Evolutionary conservation across 2,797 vertebrate species (phyloP).

Genomic region (Anas capensis): DNA sequence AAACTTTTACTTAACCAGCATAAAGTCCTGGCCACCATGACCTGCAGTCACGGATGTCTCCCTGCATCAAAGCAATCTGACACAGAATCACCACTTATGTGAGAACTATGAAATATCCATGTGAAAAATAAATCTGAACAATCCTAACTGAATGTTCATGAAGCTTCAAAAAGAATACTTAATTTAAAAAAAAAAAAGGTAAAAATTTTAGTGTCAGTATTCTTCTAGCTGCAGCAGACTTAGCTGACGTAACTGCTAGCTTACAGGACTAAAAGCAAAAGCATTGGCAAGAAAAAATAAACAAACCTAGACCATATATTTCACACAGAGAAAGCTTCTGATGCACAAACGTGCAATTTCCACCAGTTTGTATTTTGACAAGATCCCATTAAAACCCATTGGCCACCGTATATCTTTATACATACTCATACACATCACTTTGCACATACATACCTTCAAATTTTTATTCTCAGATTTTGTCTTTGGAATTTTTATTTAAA

Average conservation of each 20-base stretch:
- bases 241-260: accelerated
- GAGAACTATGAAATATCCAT: background rate
- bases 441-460: background rate
- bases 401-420: background rate
- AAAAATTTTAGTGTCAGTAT: background rate
- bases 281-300: background rate
- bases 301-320: background rate
- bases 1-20: background rate
- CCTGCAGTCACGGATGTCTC: background rate
- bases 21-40: background rate
- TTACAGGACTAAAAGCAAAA: background rate
- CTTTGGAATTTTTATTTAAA: background rate
- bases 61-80: background rate
- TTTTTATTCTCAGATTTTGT: background rate
- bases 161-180: background rate
- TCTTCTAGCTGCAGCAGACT: background rate
- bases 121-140: background rate
- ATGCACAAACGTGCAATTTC: background rate
- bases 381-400: background rate
- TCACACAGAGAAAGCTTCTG: background rate
- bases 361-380: background rate
- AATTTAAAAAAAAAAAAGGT: background rate
- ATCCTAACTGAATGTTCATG: background rate
- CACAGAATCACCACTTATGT: background rate
- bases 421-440: background rate